Percentiles rank a stretch among this genome's conserved stretches.
Conservation (phyloP, 2,113 vertebrate genomes). For the Chaetodon auriga region DNA sequence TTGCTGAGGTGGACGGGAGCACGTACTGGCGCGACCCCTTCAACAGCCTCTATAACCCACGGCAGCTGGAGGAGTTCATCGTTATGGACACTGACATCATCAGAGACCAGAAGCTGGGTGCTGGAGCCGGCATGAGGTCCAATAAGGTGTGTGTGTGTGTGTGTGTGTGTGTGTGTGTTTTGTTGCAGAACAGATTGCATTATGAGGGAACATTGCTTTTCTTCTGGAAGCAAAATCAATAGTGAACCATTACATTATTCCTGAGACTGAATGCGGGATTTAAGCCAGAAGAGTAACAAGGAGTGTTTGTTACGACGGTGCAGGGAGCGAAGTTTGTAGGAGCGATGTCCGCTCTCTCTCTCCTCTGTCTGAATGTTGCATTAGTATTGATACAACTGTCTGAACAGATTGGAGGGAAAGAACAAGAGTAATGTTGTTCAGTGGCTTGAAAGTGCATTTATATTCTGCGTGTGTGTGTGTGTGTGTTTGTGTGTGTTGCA, state of each 20-base stretch:
- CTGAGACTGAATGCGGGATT: slow-evolving; percentile 44
- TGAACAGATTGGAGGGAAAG: slow-evolving; percentile 3
- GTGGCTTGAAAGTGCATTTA: slow-evolving; percentile 11
- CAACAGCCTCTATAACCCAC: slow-evolving; percentile 90
- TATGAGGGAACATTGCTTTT: slow-evolving; percentile 61
- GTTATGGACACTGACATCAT: slow-evolving; percentile 91
- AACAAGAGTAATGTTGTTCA: slow-evolving; percentile 7
- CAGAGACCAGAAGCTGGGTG: slow-evolving; percentile 85
- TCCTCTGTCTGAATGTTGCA: slow-evolving; percentile 28
- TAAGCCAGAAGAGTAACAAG: slow-evolving; percentile 30
- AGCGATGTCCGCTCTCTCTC: neutral
- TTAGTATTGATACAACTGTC: slow-evolving; percentile 34
- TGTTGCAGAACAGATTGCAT: slow-evolving; percentile 61
- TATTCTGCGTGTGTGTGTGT: slow-evolving; percentile 17
- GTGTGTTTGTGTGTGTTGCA: slow-evolving; percentile 79
- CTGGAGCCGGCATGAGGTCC: slow-evolving; percentile 92
- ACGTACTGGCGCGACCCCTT: slow-evolving; percentile 96
- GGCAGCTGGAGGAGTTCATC: slow-evolving; percentile 95
- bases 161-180: slow-evolving; percentile 7
- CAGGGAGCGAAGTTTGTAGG: slow-evolving; percentile 12
- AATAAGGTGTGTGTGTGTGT: slow-evolving; percentile 87
- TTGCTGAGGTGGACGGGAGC: slow-evolving; percentile 93
- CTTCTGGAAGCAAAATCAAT: slow-evolving; percentile 67
- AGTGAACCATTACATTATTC: slow-evolving; percentile 65
- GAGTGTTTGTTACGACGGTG: slow-evolving; percentile 32